Conservation (phyloP, 2,797 vertebrate species). For the Streptopelia turtur region DNA sequence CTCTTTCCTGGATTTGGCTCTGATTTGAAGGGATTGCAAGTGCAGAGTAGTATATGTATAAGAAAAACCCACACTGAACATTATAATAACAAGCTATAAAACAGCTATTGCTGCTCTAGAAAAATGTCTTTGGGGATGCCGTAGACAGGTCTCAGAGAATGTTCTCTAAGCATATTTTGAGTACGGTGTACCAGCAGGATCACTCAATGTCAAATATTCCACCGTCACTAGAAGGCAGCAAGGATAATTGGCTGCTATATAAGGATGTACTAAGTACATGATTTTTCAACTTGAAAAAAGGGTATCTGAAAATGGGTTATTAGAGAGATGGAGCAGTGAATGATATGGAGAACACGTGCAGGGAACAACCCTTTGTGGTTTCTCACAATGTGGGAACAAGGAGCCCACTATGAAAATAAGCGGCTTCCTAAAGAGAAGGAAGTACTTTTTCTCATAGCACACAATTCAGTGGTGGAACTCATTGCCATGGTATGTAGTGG, state of each 20-base stretch:
- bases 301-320: not conserved
- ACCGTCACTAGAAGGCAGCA: not conserved
- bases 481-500: not conserved
- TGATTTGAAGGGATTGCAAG: not conserved
- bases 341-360: not conserved
- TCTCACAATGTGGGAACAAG: not conserved
- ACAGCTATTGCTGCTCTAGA: not conserved
- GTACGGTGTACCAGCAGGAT: not conserved
- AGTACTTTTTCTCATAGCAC: not conserved
- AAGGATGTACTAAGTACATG: not conserved
- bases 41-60: fast-evolving
- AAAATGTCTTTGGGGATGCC: not conserved
- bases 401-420: not conserved
- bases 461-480: not conserved
- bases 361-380: not conserved
- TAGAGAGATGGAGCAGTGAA: not conserved
- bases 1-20: not conserved
- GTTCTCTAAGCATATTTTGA: not conserved
- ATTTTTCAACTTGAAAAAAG: not conserved
- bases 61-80: not conserved
- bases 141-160: not conserved
- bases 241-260: not conserved
- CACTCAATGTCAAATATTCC: not conserved
- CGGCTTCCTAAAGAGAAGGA: not conserved
- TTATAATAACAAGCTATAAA: not conserved